Percentiles rank a stretch among this genome's conserved stretches.
Evolutionary conservation across 2,113 vertebrate genomes (phyloP).

Genomic region (Aythya baeri): DNA sequence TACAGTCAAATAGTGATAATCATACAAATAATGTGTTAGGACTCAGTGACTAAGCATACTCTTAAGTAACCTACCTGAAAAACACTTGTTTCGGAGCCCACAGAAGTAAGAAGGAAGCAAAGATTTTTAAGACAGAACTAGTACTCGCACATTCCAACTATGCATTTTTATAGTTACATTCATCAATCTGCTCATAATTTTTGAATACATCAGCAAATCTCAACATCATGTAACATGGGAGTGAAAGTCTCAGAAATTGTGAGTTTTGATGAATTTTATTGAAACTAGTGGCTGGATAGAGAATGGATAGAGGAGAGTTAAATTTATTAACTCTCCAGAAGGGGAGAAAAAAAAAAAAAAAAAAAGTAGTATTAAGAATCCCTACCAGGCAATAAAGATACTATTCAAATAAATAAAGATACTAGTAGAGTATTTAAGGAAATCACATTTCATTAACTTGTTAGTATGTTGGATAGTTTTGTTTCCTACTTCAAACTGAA

Average conservation of each 20-base stretch:
- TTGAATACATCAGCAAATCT: background rate
- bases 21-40: background rate
- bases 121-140: background rate
- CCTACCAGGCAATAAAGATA: background rate
- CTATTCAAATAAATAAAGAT: background rate
- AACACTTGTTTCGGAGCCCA: background rate
- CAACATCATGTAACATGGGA: background rate
- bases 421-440: background rate
- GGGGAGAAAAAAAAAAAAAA: background rate
- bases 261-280: background rate
- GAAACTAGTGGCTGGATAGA: background rate
- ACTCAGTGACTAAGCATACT: background rate
- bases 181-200: background rate
- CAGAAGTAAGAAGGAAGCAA: background rate
- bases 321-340: background rate
- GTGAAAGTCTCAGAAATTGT: background rate
- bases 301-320: background rate
- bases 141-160: background rate
- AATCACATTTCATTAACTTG: background rate
- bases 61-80: background rate
- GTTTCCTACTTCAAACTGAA: background rate
- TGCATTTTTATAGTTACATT: background rate
- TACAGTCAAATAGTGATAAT: background rate
- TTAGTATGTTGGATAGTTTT: background rate
- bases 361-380: background rate